Percentiles rank a stretch among this genome's conserved stretches.
phyloP scores from a whole-genome alignment of 2,113 vertebrate genomes.

The Pantherophis guttatus region DNA sequence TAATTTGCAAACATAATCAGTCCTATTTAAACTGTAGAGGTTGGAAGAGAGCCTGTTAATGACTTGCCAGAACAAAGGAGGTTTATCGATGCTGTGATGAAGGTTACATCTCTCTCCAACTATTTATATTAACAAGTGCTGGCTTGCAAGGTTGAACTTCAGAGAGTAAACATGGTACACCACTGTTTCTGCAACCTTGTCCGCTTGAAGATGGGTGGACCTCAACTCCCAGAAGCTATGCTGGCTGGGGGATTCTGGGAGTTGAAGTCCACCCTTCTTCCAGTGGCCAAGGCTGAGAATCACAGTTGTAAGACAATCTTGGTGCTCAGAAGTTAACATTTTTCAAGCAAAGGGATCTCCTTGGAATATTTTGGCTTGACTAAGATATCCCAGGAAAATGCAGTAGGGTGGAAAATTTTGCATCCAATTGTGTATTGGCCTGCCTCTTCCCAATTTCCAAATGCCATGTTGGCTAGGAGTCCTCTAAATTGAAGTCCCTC shows the following conservation, averaged over 20 bases:
- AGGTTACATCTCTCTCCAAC: slow-evolving; percentile 3
- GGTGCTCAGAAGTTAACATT: background rate
- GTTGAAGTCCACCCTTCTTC: background rate
- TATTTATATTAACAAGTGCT: background rate
- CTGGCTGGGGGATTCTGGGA: background rate
- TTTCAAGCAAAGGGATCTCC: background rate
- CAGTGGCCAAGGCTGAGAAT: background rate
- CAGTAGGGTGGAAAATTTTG: background rate
- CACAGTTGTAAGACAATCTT: background rate
- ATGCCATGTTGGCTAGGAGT: background rate
- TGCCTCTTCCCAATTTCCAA: background rate
- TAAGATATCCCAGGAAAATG: background rate
- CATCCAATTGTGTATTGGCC: too few relatives aligned
- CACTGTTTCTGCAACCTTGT: background rate
- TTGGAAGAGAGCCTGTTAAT: too few relatives aligned
- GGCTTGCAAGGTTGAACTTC: background rate
- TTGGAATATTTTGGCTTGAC: background rate
- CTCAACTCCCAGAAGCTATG: background rate
- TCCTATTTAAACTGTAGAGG: background rate
- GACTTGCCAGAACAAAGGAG: too few relatives aligned
- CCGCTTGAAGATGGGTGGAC: background rate
- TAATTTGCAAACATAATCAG: background rate
- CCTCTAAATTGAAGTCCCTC: background rate
- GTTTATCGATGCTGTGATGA: background rate
- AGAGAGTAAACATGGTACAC: background rate